Conservation (phyloP, 2,797 vertebrate species). For the Clarias laeviceps region DNA sequence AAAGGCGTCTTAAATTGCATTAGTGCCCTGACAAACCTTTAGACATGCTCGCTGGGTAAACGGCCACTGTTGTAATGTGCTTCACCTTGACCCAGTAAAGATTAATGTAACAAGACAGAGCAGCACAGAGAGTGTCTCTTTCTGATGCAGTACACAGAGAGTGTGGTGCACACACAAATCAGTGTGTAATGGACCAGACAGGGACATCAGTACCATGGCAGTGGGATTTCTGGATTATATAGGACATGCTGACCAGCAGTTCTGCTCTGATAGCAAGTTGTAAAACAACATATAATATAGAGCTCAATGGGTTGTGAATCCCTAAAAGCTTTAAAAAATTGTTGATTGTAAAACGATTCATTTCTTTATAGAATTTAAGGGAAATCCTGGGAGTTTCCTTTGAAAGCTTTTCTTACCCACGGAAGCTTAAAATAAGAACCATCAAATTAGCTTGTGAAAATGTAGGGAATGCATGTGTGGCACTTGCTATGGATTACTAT, state of each 20-base stretch:
- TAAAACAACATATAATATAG: conserved; percentile 9
- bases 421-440: neutral
- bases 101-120: conserved; percentile 71
- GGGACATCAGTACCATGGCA: conserved; percentile 34
- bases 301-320: neutral
- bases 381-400: neutral
- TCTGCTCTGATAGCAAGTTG: neutral
- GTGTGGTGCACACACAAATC: conserved; percentile 33
- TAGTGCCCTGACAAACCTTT: conserved; percentile 67
- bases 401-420: neutral
- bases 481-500: neutral
- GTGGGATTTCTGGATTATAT: conserved; percentile 9
- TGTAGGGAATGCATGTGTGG: neutral
- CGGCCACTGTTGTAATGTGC: conserved; percentile 70
- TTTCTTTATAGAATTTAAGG: neutral
- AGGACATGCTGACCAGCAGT: conserved; percentile 28
- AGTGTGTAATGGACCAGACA: conserved; percentile 47
- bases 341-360: neutral
- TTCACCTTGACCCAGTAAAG: conserved; percentile 75
- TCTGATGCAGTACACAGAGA: conserved; percentile 69
- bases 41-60: conserved; percentile 70
- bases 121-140: conserved; percentile 60
- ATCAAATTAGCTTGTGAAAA: neutral
- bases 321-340: neutral
- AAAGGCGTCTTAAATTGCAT: conserved; percentile 49